Base-by-base conservation (phyloP, 2,113 vertebrate species). In the Psilopsiagon aurifrons region DNA sequence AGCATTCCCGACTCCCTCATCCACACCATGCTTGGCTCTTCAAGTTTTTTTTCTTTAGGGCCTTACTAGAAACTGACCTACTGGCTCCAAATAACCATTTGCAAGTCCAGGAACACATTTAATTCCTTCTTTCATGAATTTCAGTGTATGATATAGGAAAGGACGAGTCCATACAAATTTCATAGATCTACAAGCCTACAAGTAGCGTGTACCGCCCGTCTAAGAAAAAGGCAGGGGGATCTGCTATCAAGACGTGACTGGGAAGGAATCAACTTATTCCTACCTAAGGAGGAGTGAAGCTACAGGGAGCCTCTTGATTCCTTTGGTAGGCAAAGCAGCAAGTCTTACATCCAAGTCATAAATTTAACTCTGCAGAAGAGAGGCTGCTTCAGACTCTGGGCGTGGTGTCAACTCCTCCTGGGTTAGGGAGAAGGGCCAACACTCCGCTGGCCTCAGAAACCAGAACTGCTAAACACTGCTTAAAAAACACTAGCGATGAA, bases 361-460 rank as follows among this genome's bases (percentile, higher is more conserved):
- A 95, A 94, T 88, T 67, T 81, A 54, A n/a, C 64, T 22, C 41
- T 63, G 88, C 55, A 78, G 85, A 95, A 84, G n/a, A 94, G 27
- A 29, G 68, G 52, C 41, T 68, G 80, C 76, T 93, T 85, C 93
- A 90, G 83, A 83, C 86, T 92, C 93, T 73, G 93, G 94, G 86
- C 12, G 17, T 83, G 93, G 63, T 94, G 78, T 95, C 93, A 95
- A 64, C 86, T 96, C 88, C 91, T 95, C 79, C 75, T 83, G 94
- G 63, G 75, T 24, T 43, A 79, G 86, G 79, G 88, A 95, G 59
- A 77, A 86, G 8, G 71, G 96, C 80, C 94, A 96, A 69, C 29
- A 83, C 67, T 78, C 70, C 2, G 4, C 29, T 0, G 2, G 71
- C 43, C 80, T 83, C 86, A 80, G 57, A 94, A 79, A 88, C 39